phyloP scores from a whole-genome alignment of 2,113 vertebrate species.

The Camelus dromedarius region DNA sequence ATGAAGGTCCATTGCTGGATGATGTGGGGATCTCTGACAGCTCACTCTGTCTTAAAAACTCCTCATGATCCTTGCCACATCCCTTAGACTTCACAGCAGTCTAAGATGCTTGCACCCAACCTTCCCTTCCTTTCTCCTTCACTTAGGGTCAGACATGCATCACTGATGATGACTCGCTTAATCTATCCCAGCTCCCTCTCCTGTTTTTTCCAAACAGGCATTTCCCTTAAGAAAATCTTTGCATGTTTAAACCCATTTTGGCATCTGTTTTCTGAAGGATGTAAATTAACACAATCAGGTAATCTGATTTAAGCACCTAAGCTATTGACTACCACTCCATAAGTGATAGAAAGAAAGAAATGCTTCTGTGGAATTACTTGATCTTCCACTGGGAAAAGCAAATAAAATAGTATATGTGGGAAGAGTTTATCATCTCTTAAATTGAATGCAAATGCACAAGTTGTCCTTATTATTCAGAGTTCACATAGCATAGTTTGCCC shows the following conservation, averaged over 20 bases:
- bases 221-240: neutral
- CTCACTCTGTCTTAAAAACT: neutral
- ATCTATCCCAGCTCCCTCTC: neutral
- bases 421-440: conserved; percentile 52
- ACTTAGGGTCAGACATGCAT: neutral
- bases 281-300: neutral
- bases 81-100: neutral
- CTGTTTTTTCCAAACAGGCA: neutral
- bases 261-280: neutral
- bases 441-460: conserved; percentile 19
- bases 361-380: conserved; percentile 40
- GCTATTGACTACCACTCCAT: neutral
- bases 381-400: neutral
- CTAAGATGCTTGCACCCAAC: neutral
- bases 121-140: neutral
- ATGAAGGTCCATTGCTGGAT: neutral
- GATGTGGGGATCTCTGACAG: neutral
- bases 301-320: neutral
- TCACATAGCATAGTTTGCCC: neutral
- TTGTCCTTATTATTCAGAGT: neutral
- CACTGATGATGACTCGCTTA: neutral
- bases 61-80: neutral
- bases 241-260: neutral
- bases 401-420: conserved; percentile 14
- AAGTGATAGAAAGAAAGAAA: neutral